These are phyloP conservation scores for Stichodactyla mertensii DNA, from an alignment of 64 coral and sea anemone genomes.

Conservation along the genomic window DNA sequence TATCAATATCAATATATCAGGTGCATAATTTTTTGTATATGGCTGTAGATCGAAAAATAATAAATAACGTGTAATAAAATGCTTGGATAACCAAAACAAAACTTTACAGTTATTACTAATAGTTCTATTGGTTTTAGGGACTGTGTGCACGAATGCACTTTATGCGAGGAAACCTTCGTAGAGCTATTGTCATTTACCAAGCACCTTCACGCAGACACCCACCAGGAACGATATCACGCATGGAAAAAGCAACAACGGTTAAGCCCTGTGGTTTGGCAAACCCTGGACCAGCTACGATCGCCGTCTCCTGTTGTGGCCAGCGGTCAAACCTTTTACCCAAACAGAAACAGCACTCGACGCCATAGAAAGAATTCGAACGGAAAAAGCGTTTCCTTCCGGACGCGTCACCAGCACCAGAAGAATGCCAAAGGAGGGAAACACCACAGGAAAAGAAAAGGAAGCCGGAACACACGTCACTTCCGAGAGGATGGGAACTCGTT, in stretches of 20 bases:
- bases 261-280: neutral
- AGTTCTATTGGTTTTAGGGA: slow-evolving; percentile 29
- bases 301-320: neutral
- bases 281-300: neutral
- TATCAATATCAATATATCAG: too few species aligned
- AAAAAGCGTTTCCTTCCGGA: neutral
- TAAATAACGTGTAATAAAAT: too few species aligned
- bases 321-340: neutral
- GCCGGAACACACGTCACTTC: neutral
- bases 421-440: neutral
- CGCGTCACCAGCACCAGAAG: neutral
- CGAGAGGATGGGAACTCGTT: neutral
- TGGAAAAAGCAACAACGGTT: slow-evolving; percentile 40
- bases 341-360: neutral
- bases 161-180: slow-evolving; percentile 36
- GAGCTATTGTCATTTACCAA: slow-evolving; percentile 39
- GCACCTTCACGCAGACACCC: slow-evolving; percentile 30
- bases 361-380: slow-evolving; percentile 3
- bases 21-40: too few species aligned
- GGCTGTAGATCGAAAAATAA: too few species aligned
- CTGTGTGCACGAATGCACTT: slow-evolving; percentile 32
- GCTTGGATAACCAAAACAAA: too few species aligned
- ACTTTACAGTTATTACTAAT: too few species aligned
- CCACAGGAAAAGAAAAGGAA: neutral
- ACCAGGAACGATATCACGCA: slow-evolving; percentile 25